Evolutionary conservation across 2,888 invertebrate species (phyloP).

Genomic region (Altica lythri): DNA sequence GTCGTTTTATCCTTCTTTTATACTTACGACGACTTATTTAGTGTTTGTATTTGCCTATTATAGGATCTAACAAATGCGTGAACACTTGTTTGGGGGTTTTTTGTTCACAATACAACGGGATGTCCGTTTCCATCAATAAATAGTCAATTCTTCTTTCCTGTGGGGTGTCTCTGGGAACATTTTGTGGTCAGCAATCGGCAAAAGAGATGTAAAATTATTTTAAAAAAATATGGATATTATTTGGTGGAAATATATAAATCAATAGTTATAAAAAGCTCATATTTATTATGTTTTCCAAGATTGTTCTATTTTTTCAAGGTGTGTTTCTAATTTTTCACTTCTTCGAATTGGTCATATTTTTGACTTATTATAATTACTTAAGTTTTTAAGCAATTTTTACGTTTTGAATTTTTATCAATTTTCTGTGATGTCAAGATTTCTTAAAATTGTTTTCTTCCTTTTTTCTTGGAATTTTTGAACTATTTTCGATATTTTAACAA

Average conservation of each 20-base stretch:
- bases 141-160: constrained; percentile 3
- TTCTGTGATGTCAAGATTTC: no score
- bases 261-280: no score
- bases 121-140: constrained; percentile 15
- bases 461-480: no score
- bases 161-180: background rate
- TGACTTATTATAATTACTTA: no score
- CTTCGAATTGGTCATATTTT: no score
- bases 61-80: constrained; percentile 8
- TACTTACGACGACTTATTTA: background rate
- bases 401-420: no score
- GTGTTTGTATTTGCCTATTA: constrained; percentile 1
- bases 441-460: no score
- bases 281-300: no score
- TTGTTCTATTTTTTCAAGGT: no score
- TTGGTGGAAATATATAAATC: constrained; percentile 91
- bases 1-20: constrained; percentile 2
- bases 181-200: constrained; percentile 3
- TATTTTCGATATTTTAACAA: no score
- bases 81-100: constrained; percentile 11
- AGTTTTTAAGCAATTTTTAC: no score
- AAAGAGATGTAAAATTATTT: constrained; percentile 64
- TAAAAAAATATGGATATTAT: constrained; percentile 91
- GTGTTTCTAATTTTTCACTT: no score
- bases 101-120: constrained; percentile 4